Evolutionary conservation across 2,888 invertebrate species (phyloP).

Genomic region (Synanthedon myopaeformis): DNA sequence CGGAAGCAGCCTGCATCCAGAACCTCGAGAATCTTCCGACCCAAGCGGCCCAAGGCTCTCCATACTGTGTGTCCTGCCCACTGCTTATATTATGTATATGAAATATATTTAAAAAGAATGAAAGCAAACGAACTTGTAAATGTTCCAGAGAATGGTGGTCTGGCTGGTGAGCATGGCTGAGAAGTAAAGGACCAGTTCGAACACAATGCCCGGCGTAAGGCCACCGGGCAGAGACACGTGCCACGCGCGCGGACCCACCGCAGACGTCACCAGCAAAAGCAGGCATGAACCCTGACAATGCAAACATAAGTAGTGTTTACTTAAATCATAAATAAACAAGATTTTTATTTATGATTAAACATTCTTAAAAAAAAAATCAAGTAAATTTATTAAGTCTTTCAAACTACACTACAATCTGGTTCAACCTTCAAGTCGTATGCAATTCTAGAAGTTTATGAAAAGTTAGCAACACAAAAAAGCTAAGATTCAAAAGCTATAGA

Average conservation of each 20-base stretch:
- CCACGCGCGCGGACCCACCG: conserved; percentile 85
- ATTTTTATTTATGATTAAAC: neutral
- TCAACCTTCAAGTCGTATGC: neutral
- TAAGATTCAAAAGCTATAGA: neutral
- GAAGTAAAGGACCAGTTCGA: conserved; percentile 88
- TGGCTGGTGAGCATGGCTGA: conserved; percentile 88
- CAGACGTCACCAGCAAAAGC: conserved; percentile 67
- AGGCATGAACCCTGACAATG: conserved; percentile 62
- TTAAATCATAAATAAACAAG: too few relatives aligned
- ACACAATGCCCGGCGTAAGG: conserved; percentile 80
- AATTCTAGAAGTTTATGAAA: neutral
- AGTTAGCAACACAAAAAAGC: neutral
- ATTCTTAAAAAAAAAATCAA: too few relatives aligned
- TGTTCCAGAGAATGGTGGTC: conserved; percentile 91
- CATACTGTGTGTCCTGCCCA: too few relatives aligned
- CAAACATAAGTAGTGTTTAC: too few relatives aligned
- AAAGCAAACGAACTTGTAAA: conserved; percentile 73
- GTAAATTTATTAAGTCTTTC: too few relatives aligned
- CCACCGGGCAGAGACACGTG: conserved; percentile 81
- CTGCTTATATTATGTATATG: too few relatives aligned
- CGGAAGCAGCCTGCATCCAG: too few relatives aligned
- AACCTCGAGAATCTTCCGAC: too few relatives aligned
- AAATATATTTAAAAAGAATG: neutral
- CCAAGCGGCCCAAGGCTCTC: too few relatives aligned
- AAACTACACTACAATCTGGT: neutral